Evolutionary conservation across 2,797 vertebrate genomes (phyloP).

Genomic region (Phrynocephalus forsythii): DNA sequence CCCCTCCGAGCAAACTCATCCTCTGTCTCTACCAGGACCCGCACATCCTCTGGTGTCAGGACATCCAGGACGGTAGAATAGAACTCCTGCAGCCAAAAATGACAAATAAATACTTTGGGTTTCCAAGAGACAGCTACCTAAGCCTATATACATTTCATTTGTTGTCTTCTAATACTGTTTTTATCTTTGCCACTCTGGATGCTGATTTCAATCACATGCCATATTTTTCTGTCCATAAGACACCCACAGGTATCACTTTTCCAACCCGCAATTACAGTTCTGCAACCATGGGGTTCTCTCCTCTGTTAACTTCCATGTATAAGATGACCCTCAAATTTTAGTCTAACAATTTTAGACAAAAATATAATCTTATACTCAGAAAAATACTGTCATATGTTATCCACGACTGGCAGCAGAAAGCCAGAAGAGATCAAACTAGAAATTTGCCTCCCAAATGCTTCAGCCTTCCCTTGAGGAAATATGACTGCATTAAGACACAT

Average conservation of each 20-base stretch:
- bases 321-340: too few relatives aligned
- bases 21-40: conserved; percentile 88
- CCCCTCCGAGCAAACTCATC: conserved; percentile 90
- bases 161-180: not conserved
- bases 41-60: conserved; percentile 91
- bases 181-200: not conserved
- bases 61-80: conserved; percentile 87
- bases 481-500: not conserved
- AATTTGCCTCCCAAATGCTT: not conserved
- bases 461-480: not conserved
- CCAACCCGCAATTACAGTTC: too few relatives aligned
- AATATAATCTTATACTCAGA: too few relatives aligned
- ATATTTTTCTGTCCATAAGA: too few relatives aligned
- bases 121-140: not conserved
- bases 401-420: not conserved
- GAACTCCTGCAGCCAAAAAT: conserved; percentile 82
- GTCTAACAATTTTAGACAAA: too few relatives aligned
- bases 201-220: too few relatives aligned
- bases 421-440: not conserved
- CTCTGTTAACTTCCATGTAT: too few relatives aligned
- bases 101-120: not conserved
- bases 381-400: not conserved
- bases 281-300: too few relatives aligned
- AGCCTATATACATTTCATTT: not conserved
- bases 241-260: too few relatives aligned